Conservation (phyloP, 2,797 vertebrate species). For the Echiichthys vipera region DNA sequence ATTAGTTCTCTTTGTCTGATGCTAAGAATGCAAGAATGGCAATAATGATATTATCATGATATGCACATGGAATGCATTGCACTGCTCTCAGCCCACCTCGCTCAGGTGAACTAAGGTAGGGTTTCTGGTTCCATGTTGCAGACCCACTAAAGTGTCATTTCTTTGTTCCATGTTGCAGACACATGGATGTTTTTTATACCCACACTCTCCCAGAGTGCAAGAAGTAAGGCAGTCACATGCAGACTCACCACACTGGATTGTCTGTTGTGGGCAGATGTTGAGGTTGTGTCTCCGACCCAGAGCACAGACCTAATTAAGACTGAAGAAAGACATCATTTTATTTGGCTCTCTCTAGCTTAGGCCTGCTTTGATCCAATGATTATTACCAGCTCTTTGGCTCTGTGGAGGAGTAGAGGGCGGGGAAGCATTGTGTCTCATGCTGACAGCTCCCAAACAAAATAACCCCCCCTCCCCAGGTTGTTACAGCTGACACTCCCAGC, state of each 20-base stretch:
- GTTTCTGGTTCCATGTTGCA: background rate
- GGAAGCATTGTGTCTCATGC: conserved; percentile 76
- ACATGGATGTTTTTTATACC: conserved; percentile 50
- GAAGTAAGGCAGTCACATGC: conserved; percentile 29
- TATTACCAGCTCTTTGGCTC: conserved; percentile 78
- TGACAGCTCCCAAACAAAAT: conserved; percentile 81
- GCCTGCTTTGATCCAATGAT: conserved; percentile 81
- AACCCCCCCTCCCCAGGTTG: conserved; percentile 64
- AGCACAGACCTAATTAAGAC: conserved; percentile 73
- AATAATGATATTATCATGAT: background rate
- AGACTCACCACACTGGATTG: conserved; percentile 49
- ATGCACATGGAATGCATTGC: background rate
- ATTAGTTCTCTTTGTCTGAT: background rate
- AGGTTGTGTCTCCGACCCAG: conserved; percentile 53
- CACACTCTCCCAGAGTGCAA: conserved; percentile 23
- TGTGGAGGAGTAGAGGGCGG: conserved; percentile 55
- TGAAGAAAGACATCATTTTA: conserved; percentile 78
- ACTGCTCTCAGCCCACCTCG: background rate
- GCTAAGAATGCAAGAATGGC: background rate
- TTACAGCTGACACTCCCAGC: conserved; percentile 81
- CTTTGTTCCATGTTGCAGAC: conserved; percentile 2
- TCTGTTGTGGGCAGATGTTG: conserved; percentile 75
- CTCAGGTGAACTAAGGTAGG: background rate
- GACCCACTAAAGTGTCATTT: background rate
- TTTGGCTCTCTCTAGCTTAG: conserved; percentile 67